These are phyloP conservation scores for Peromyscus melanophrys DNA, from an alignment of 2,797 vertebrate genomes.

Conservation along the genomic window DNA sequence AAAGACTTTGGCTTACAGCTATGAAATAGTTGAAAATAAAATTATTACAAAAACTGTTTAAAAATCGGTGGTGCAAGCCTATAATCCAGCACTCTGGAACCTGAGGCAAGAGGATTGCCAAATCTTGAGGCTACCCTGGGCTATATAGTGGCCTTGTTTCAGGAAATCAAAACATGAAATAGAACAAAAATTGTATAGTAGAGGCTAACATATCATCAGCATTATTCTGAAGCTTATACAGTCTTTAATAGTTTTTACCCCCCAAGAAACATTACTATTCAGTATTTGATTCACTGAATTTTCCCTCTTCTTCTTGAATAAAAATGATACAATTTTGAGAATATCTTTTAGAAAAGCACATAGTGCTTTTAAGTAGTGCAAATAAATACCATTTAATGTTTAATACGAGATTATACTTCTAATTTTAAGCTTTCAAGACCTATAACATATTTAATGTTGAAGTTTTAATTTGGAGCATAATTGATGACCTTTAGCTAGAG, in stretches of 20 bases:
- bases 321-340: slow-evolving; percentile 26
- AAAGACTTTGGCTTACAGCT: slow-evolving; percentile 13
- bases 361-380: neutral
- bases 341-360: slow-evolving; percentile 8
- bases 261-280: neutral
- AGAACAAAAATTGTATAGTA: neutral
- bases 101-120: neutral
- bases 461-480: slow-evolving; percentile 40
- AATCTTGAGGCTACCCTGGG: neutral
- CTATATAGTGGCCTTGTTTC: neutral
- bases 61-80: neutral
- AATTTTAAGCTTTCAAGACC: neutral
- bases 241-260: slow-evolving; percentile 8
- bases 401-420: slow-evolving; percentile 10
- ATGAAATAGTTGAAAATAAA: slow-evolving; percentile 33
- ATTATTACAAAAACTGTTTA: neutral
- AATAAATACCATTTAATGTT: neutral
- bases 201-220: neutral
- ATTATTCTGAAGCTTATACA: neutral
- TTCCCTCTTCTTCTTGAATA: neutral
- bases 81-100: neutral
- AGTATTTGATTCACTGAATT: neutral
- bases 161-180: neutral
- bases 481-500: neutral
- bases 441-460: slow-evolving; percentile 20